Percentiles rank a stretch among this genome's conserved stretches.
Evolutionary conservation across 2,888 invertebrate genomes (phyloP).

Genomic region (Dynastes maya): DNA sequence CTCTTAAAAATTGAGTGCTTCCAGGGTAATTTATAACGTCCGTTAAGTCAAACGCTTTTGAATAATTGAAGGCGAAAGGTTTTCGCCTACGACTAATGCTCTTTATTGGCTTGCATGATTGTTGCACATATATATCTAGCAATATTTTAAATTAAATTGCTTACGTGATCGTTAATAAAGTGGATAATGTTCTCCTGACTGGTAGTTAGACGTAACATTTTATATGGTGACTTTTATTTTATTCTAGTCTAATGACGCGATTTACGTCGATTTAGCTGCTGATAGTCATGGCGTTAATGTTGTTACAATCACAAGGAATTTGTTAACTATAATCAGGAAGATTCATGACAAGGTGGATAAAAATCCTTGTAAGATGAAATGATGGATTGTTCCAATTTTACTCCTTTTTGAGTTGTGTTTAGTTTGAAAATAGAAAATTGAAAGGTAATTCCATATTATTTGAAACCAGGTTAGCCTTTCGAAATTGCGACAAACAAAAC

Average conservation of each 20-base stretch:
- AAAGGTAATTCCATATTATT: no score
- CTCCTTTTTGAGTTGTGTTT: no score
- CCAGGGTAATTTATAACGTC: constrained; percentile 32
- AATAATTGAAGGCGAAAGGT: constrained; percentile 47
- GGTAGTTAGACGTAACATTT: background rate
- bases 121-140: background rate
- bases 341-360: background rate
- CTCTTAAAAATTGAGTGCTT: constrained; percentile 50
- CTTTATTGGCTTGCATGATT: constrained; percentile 18
- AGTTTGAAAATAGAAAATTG: no score
- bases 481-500: no score
- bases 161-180: constrained; percentile 10
- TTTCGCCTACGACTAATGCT: constrained; percentile 5
- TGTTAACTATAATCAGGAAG: background rate
- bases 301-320: background rate
- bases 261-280: background rate
- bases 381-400: background rate
- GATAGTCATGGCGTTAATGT: no score
- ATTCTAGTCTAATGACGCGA: background rate
- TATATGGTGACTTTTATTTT: background rate
- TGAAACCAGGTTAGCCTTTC: no score
- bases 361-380: background rate
- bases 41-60: constrained; percentile 45
- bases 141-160: constrained; percentile 18
- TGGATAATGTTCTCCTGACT: background rate